Evolutionary conservation across 2,888 invertebrate genomes (phyloP).

Genomic region (Taphrorychus bicolor): DNA sequence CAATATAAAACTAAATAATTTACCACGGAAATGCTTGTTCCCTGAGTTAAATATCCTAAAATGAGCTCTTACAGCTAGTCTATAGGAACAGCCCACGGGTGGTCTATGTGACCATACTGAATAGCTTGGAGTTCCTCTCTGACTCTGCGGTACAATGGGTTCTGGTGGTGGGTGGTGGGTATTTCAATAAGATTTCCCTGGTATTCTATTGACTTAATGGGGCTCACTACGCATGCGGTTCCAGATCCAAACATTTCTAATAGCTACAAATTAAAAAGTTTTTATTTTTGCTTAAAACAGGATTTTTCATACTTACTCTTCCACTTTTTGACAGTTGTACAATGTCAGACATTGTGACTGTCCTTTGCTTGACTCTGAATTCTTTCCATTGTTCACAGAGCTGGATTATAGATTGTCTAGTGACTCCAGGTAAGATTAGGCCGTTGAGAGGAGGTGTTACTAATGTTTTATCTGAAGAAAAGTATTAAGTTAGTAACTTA

Average conservation of each 20-base stretch:
- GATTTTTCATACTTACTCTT: conserved; percentile 69
- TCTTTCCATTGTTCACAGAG: conserved; percentile 85
- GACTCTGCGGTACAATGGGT: conserved; percentile 77
- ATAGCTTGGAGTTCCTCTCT: conserved; percentile 83
- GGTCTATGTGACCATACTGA: conserved; percentile 85
- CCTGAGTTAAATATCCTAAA: conserved; percentile 7
- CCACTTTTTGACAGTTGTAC: conserved; percentile 76
- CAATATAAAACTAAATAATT: too few species aligned
- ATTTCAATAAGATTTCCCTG: conserved; percentile 70
- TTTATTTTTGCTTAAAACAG: neutral
- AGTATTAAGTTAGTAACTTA: neutral
- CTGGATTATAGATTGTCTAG: conserved; percentile 85
- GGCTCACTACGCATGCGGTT: conserved; percentile 94
- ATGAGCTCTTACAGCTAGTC: conserved; percentile 57
- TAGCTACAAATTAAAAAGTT: conserved; percentile 68
- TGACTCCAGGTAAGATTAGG: conserved; percentile 94
- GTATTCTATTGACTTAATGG: conserved; percentile 86
- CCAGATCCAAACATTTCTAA: conserved; percentile 98
- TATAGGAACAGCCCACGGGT: conserved; percentile 78
- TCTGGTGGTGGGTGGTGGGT: conserved; percentile 77
- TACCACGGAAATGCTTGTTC: too few species aligned
- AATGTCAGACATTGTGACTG: conserved; percentile 85
- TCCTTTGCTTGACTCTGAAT: conserved; percentile 80
- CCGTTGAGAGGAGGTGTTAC: conserved; percentile 94
- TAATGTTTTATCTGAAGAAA: conserved; percentile 82